A percentile compares a stretch with the other conserved stretches of the same genome.
These are phyloP conservation scores for Mormyrus proboscirostris DNA, from an alignment of 2,797 vertebrate genomes.

Conservation along the genomic window DNA sequence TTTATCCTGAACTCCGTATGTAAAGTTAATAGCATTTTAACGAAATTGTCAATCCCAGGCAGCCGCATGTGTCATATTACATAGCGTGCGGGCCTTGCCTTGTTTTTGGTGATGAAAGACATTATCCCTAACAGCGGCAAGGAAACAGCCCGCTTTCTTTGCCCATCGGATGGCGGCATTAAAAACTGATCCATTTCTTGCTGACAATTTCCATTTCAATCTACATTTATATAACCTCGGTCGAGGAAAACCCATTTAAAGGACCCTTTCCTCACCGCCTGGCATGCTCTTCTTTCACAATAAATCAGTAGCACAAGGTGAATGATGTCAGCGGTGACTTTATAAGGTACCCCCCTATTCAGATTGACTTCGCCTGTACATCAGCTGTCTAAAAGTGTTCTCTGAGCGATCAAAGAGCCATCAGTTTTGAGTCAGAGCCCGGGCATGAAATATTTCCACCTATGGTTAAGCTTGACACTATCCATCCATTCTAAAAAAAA, in stretches of 20 bases:
- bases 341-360: constrained; percentile 52
- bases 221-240: constrained; percentile 41
- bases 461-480: constrained; percentile 22
- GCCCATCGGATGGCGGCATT: constrained; percentile 48
- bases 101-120: constrained; percentile 40
- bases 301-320: constrained; percentile 46
- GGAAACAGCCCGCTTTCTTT: constrained; percentile 24
- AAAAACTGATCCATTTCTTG: constrained; percentile 62
- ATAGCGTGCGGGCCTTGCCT: constrained; percentile 43
- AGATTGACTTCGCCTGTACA: constrained; percentile 47
- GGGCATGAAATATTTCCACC: constrained; percentile 46
- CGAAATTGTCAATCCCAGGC: constrained; percentile 67
- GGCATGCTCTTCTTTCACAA: constrained; percentile 30
- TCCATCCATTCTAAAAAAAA: constrained; percentile 30
- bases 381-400: constrained; percentile 23
- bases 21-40: constrained; percentile 73
- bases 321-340: constrained; percentile 45
- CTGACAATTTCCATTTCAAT: constrained; percentile 60
- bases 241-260: constrained; percentile 34
- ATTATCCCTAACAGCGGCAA: constrained; percentile 35
- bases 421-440: constrained; percentile 52
- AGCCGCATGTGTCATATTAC: constrained; percentile 40
- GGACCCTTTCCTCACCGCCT: constrained; percentile 37
- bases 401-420: constrained; percentile 61
- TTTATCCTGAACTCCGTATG: constrained; percentile 57